Base-by-base conservation (phyloP, 2,797 vertebrate genomes). In the Allobates femoralis region DNA sequence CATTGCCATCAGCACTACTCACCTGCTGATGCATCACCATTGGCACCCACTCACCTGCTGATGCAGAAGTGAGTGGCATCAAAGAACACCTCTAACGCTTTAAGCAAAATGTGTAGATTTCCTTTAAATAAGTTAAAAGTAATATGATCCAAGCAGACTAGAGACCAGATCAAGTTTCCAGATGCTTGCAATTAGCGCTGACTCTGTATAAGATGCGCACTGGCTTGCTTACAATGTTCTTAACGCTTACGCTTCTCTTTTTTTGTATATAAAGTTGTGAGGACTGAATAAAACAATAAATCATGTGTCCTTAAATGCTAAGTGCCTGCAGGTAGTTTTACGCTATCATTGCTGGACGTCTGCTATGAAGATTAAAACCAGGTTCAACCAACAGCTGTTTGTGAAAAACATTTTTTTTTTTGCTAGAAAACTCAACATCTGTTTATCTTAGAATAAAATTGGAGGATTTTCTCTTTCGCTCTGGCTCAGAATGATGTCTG, bases 401-500 rank as follows among this genome's bases (percentile, higher is more conserved):
- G 56, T 23, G 50, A 16, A 50, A 16, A 28, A 34, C 14, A n/a
- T 2, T 41, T 7, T 41, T 41, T 41, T 85, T 79, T 84, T 14
- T 77, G 46, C 58, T 12, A 55, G 23, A 62, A 73, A 71, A n/a
- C 76, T 37, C 32, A 30, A 51, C 78, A 82, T 86, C 85, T 86
- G 85, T 66, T 86, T 67, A 56, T 67, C 15, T 74, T 37, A 32
- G 16, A 76, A 76, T 18, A 50, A 55, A 46, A 8, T 41, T 16
- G 46, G 75, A 28, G 37, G 66, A 46, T 73, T 41, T 37, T 60
- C 37, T 73, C 5, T n/a, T 41, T 12, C 5, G 5, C 14, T 53
- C 32, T 86, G 79, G 85, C 85, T 76, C 41, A 28, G 69, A 81
- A 37, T 55, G 37, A 37, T 37, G 85, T 66, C 85, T 81, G n/a